Base-by-base conservation (phyloP, 2,797 vertebrate genomes). In the Dallia pectoralis region DNA sequence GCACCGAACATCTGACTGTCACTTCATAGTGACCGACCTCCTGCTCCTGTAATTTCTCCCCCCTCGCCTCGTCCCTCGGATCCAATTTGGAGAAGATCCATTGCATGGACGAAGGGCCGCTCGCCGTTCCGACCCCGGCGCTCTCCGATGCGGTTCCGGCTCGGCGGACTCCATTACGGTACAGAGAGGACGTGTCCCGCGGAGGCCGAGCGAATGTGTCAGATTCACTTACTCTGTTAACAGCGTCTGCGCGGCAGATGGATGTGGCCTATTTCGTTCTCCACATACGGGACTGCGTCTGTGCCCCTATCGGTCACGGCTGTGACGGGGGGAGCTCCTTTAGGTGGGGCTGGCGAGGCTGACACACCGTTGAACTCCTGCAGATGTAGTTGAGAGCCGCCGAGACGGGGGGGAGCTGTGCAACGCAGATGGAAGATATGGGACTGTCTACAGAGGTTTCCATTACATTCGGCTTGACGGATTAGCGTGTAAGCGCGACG, bases 141-240 rank as follows among this genome's bases (percentile, higher is more conserved):
- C 49, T 66, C 77, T 79, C 61, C 78, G 67, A 61, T 29, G 5
- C 67, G 74, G 83, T 86, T 88, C 80, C 83, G 84, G 79, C 82
- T 89, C 81, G 85, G 78, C 66, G 82, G 77, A 81, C 19, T 11
- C 87, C 86, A 88, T 89, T 86, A 86, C 82, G 84, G 77, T 64
- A 70, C 75, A 76, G 79, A 77, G 74, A 76, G 76, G 82, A 79
- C 78, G 77, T 84, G 81, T 83, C 85, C 84, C 86, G 85, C 81
- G 84, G 86, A 83, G 74, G 71, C 71, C 9, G n/a, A 56, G 53
- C 53, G 22, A 79, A 84, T 77, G 79, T 82, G 84, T 85, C 84
- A 75, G 77, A 72, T 78, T 30, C n/a, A 18, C 53, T 72, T 64
- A 72, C 65, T 19, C 59, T 4, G 5, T 12, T 44, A 44, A 69